Evolutionary conservation across 2,797 vertebrate genomes (phyloP).

Genomic region (Zenarchopterus dispar): DNA sequence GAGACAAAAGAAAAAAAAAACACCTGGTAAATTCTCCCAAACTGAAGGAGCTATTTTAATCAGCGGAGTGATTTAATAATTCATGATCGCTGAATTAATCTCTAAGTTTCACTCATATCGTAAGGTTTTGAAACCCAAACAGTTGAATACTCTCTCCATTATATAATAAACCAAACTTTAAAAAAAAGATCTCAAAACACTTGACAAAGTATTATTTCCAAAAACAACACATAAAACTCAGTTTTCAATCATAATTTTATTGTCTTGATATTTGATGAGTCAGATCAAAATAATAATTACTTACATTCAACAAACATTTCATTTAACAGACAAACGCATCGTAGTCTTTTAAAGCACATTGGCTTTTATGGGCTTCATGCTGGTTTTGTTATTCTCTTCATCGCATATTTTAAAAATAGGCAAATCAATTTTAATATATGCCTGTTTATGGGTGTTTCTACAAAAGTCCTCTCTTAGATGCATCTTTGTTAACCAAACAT

Average conservation of each 20-base stretch:
- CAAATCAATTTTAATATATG: neutral
- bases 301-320: constrained; percentile 21
- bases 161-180: no score
- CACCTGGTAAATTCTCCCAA: no score
- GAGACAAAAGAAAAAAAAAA: constrained; percentile 1
- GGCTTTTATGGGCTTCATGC: constrained; percentile 22
- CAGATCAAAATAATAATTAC: constrained; percentile 18
- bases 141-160: no score
- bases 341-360: constrained; percentile 15
- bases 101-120: no score
- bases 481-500: constrained; percentile 9
- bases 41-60: no score
- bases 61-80: no score
- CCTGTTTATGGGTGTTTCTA: constrained; percentile 3
- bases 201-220: no score
- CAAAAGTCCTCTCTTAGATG: constrained; percentile 3
- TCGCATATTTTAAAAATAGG: constrained; percentile 1
- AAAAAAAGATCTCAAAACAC: neutral
- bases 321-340: constrained; percentile 1
- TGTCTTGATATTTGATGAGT: constrained; percentile 15
- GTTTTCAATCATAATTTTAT: constrained; percentile 38
- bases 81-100: no score
- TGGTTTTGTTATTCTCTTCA: neutral
- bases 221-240: neutral
- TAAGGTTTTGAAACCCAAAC: no score